phyloP scores from a whole-genome alignment of 2,113 vertebrate genomes.

The Boulengeromyrus knoepffleri region DNA sequence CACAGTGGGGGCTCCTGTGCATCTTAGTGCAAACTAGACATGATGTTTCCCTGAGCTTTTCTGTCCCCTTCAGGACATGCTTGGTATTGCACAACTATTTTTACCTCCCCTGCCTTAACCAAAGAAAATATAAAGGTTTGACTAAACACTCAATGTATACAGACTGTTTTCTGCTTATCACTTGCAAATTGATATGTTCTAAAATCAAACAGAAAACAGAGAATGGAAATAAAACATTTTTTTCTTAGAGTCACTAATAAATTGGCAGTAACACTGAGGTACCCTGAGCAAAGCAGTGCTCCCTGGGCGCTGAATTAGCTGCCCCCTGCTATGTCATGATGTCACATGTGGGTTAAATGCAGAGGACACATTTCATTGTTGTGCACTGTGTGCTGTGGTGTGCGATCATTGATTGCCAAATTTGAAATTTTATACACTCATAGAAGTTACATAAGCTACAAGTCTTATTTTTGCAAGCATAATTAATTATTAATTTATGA shows the following conservation, averaged over 20 bases:
- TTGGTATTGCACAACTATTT: constrained; percentile 26
- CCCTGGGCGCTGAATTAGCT: no score
- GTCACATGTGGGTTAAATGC: no score
- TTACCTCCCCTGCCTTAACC: constrained; percentile 3
- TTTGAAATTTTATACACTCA: not conserved
- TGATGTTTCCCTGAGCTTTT: constrained; percentile 47
- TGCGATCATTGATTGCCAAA: no score
- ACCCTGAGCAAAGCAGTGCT: no score
- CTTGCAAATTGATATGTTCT: not conserved
- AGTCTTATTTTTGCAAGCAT: not conserved
- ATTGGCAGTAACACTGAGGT: no score
- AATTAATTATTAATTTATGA: not conserved
- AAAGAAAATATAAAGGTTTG: not conserved
- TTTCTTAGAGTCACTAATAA: not conserved
- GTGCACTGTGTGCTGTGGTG: no score
- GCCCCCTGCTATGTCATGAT: no score
- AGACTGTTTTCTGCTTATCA: not conserved
- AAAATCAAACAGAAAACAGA: not conserved
- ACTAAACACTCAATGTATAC: not conserved
- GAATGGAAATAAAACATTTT: not conserved
- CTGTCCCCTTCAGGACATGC: constrained; percentile 56
- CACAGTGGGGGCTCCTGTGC: constrained; percentile 53
- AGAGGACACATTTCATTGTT: no score
- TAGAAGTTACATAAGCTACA: not conserved
- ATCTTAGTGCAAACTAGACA: constrained; percentile 9